A percentile compares a stretch with the other conserved stretches of the same genome.
phyloP scores from a whole-genome alignment of 1,140 invertebrate species.

The Sycobia sp. region DNA sequence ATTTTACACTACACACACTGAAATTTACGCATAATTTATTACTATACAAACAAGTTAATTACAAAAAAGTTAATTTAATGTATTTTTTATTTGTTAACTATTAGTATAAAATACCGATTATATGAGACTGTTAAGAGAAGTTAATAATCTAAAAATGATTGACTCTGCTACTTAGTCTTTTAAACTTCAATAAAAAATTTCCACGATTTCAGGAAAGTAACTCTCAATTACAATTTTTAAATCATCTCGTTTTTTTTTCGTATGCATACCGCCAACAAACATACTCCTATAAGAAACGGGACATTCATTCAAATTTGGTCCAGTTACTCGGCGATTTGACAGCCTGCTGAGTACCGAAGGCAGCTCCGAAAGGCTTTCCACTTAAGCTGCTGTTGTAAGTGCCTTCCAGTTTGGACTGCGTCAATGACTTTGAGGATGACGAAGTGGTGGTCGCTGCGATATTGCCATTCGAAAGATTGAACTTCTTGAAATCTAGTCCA shows the following conservation, averaged over 20 bases:
- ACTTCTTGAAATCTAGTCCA: constrained; percentile 63
- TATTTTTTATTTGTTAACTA: no score
- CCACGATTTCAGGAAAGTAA: no score
- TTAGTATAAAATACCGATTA: no score
- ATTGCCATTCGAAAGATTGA: constrained; percentile 51
- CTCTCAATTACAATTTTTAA: background rate
- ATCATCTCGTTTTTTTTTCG: background rate
- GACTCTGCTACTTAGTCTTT: no score
- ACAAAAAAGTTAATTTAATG: no score
- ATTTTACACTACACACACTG: no score
- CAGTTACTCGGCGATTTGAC: constrained; percentile 59
- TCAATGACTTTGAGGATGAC: constrained; percentile 1
- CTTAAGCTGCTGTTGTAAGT: constrained; percentile 1
- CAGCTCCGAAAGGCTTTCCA: constrained; percentile 45
- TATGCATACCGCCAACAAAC: constrained; percentile 30
- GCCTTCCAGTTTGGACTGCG: constrained; percentile 30
- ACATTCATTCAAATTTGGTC: constrained; percentile 58
- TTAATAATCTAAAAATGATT: no score
- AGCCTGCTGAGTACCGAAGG: constrained; percentile 40
- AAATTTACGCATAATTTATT: no score
- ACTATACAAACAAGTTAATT: no score
- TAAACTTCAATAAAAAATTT: no score
- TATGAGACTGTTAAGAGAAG: no score
- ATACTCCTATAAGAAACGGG: background rate
- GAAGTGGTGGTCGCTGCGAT: constrained; percentile 25